These are phyloP conservation scores for Noctua janthina DNA, from an alignment of 2,888 invertebrate species.

Conservation along the genomic window DNA sequence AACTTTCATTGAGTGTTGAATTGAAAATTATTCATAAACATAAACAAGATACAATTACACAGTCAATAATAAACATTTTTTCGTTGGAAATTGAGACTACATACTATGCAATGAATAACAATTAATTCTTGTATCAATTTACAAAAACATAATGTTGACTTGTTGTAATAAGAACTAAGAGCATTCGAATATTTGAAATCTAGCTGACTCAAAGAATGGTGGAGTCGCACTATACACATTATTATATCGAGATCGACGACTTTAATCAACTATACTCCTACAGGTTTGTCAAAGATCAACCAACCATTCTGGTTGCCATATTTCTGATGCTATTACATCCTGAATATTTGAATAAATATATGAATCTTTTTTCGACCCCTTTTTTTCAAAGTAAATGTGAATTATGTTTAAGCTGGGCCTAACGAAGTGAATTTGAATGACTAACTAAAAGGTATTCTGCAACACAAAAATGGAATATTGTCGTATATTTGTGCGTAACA, in stretches of 20 bases:
- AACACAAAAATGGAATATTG: not conserved
- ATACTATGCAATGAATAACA: slow-evolving; percentile 57
- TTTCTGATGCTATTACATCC: not conserved
- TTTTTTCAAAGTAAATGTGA: not conserved
- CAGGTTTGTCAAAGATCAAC: not conserved
- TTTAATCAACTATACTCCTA: not conserved
- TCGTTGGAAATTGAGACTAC: slow-evolving; percentile 60
- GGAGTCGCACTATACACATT: not conserved
- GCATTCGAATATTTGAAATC: not conserved
- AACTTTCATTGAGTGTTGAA: slow-evolving; percentile 29
- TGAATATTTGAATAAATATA: not conserved
- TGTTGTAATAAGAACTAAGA: slow-evolving; percentile 9
- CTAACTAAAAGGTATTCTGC: not conserved
- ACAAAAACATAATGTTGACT: slow-evolving; percentile 46
- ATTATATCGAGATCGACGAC: slow-evolving; percentile 9
- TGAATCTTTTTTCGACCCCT: not conserved
- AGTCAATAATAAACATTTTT: slow-evolving; percentile 69
- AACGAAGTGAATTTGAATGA: not conserved
- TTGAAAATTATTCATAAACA: slow-evolving; percentile 30
- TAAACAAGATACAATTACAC: slow-evolving; percentile 66
- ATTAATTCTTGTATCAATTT: slow-evolving; percentile 56
- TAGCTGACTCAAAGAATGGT: slow-evolving; percentile 11
- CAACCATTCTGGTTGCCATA: not conserved
- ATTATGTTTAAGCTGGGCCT: not conserved
- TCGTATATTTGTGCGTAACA: slow-evolving; percentile 17